phyloP scores from a whole-genome alignment of 2,113 vertebrate species.

The Copsychus sechellarum region DNA sequence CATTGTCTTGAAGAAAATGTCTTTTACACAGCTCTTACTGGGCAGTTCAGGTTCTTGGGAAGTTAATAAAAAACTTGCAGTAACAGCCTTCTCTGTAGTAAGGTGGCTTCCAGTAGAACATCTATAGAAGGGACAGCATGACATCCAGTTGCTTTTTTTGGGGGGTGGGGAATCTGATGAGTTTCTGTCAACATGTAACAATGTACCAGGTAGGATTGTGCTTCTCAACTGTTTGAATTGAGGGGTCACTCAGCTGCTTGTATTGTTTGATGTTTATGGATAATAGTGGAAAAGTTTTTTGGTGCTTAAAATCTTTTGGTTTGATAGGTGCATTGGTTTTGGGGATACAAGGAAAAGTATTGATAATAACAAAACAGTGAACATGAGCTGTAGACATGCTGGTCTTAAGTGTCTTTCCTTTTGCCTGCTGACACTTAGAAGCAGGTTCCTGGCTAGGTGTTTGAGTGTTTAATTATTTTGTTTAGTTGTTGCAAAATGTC shows the following conservation, averaged over 20 bases:
- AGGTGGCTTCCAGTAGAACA: not conserved
- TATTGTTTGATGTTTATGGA: not conserved
- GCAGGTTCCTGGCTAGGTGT: not conserved
- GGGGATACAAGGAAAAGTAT: not conserved
- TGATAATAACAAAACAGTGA: not conserved
- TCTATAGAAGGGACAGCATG: not conserved
- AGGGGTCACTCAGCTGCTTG: not conserved
- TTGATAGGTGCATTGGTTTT: not conserved
- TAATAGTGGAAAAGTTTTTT: not conserved
- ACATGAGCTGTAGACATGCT: not conserved
- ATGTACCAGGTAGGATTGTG: not conserved
- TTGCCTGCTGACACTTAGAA: not conserved
- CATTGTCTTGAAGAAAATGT: not conserved
- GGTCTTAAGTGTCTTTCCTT: not conserved
- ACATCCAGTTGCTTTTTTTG: not conserved
- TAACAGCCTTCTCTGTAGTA: not conserved
- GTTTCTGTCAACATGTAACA: not conserved
- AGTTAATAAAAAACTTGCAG: not conserved
- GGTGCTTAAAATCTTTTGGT: not conserved
- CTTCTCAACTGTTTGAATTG: not conserved
- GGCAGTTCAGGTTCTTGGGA: not conserved
- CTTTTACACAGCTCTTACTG: not conserved
- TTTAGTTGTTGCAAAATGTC: not conserved
- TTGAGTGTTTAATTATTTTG: not conserved
- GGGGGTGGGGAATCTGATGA: fast-evolving